These are phyloP conservation scores for Helicolenus hilgendorfi DNA, from an alignment of 2,797 vertebrate genomes.

Conservation along the genomic window DNA sequence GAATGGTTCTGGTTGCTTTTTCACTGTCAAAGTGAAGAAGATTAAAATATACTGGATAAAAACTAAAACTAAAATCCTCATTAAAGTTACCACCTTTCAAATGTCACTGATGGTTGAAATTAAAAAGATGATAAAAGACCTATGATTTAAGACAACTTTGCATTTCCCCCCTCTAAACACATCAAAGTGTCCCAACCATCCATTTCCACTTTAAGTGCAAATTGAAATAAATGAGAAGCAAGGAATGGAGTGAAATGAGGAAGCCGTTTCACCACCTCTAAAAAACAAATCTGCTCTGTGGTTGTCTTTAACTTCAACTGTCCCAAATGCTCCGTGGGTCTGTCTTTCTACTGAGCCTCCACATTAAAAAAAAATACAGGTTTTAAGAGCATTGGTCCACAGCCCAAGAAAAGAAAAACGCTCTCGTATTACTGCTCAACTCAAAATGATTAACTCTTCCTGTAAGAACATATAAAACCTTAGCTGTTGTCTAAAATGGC, in stretches of 20 bases:
- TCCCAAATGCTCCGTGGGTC: neutral
- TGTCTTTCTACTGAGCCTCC: conserved; percentile 13
- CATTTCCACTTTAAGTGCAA: conserved; percentile 78
- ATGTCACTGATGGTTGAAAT: conserved; percentile 20
- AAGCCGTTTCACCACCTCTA: conserved; percentile 44
- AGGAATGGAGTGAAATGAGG: conserved; percentile 62
- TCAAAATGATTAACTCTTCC: neutral
- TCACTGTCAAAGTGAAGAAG: conserved; percentile 56
- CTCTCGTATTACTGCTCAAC: neutral
- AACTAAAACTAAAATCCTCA: neutral
- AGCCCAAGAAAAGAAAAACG: neutral
- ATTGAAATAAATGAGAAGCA: conserved; percentile 60
- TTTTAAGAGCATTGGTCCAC: conserved; percentile 59
- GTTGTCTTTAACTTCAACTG: neutral
- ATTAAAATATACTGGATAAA: neutral
- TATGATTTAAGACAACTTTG: conserved; percentile 74
- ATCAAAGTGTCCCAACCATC: conserved; percentile 37
- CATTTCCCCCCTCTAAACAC: conserved; percentile 24
- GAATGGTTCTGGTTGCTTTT: conserved; percentile 52
- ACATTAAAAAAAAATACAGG: neutral
- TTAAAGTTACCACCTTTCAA: conserved; percentile 32
- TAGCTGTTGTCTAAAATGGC: neutral
- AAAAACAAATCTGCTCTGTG: conserved; percentile 13
- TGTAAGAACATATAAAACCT: neutral
- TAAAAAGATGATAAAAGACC: conserved; percentile 21